Conservation (phyloP, 2,888 invertebrate species). For the Sepioteuthis lessoniana region DNA sequence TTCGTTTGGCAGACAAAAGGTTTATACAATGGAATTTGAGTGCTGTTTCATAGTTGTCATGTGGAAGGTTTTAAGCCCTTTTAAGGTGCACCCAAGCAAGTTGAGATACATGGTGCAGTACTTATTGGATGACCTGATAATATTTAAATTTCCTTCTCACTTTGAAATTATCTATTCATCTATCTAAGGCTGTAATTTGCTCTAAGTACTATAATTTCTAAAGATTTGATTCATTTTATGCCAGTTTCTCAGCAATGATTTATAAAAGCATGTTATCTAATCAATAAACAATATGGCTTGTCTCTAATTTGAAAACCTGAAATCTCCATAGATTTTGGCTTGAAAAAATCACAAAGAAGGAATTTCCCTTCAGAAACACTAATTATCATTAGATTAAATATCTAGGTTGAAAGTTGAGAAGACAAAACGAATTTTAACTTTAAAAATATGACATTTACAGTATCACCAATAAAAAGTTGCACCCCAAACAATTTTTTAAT, state of each 20-base stretch:
- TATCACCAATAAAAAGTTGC: too few species aligned
- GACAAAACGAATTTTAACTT: too few species aligned
- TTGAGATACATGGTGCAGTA: not conserved
- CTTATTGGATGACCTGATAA: not conserved
- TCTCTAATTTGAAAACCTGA: too few species aligned
- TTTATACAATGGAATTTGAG: not conserved
- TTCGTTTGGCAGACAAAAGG: not conserved
- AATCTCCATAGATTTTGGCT: too few species aligned
- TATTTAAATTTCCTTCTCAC: not conserved
- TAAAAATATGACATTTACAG: too few species aligned
- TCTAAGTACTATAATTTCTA: not conserved
- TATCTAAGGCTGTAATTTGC: not conserved
- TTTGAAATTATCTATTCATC: constrained; percentile 18
- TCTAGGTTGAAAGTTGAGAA: too few species aligned
- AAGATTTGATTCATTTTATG: not conserved
- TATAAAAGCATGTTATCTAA: too few species aligned
- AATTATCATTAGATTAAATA: too few species aligned
- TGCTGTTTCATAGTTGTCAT: not conserved
- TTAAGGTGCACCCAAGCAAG: not conserved
- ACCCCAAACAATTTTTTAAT: too few species aligned
- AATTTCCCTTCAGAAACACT: too few species aligned
- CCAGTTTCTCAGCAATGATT: not conserved
- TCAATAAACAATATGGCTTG: too few species aligned
- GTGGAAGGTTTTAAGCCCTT: not conserved
- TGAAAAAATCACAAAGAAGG: too few species aligned